Evolutionary conservation across 1,140 invertebrate species (phyloP).

Genomic region (Eurosta solidaginis): DNA sequence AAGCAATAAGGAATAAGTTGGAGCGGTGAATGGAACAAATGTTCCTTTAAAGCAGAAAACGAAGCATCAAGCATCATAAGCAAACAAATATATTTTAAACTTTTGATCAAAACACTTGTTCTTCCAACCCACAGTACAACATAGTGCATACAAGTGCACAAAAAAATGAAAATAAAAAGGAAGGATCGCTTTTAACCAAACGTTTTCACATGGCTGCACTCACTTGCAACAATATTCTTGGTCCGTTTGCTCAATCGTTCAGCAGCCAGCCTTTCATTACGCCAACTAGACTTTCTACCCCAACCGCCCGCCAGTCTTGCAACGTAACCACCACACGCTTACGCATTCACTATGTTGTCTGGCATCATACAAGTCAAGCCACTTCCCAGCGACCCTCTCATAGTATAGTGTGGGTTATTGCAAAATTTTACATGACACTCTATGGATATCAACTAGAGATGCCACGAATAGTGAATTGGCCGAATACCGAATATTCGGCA

Average conservation of each 20-base stretch:
- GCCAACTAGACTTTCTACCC: neutral
- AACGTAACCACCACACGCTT: no score
- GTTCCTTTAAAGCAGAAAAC: no score
- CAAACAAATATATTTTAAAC: no score
- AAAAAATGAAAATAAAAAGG: neutral
- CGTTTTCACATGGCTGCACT: constrained; percentile 10
- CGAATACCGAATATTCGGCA: no score
- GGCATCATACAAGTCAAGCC: neutral
- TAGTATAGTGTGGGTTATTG: neutral
- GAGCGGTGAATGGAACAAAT: no score
- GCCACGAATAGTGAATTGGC: neutral
- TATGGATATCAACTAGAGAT: neutral
- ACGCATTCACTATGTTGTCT: neutral
- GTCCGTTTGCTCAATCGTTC: neutral
- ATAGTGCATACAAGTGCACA: neutral
- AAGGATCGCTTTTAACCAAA: neutral
- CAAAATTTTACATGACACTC: neutral
- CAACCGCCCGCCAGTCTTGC: neutral
- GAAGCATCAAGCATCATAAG: no score
- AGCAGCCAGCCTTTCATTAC: neutral
- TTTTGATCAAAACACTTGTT: no score
- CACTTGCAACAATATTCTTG: neutral
- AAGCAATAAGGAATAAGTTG: no score
- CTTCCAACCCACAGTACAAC: no score
- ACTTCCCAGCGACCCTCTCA: neutral